Conservation (phyloP, 2,113 vertebrate species). For the Oryzias woworae region DNA sequence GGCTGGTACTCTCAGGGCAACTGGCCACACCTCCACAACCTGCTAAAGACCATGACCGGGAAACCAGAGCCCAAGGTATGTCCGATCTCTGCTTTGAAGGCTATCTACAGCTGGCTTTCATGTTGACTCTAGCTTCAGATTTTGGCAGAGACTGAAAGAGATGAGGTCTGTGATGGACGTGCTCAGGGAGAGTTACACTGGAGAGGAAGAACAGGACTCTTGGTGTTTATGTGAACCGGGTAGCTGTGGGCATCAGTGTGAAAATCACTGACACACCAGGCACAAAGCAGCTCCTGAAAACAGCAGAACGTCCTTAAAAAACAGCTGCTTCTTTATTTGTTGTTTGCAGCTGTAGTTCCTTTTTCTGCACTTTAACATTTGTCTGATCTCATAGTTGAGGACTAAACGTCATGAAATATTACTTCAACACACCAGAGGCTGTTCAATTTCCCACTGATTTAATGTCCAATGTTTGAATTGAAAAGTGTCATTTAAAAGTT, state of each 20-base stretch:
- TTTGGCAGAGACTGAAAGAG: constrained; percentile 54
- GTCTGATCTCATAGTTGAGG: no score
- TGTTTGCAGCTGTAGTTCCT: no score
- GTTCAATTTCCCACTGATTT: no score
- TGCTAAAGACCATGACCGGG: constrained; percentile 89
- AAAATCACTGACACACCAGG: no score
- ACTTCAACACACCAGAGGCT: no score
- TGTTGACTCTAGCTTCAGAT: constrained; percentile 27
- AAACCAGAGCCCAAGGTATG: constrained; percentile 90
- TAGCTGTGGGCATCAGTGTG: background rate
- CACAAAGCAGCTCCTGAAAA: no score
- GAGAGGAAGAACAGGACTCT: constrained; percentile 36
- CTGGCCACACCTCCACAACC: constrained; percentile 86
- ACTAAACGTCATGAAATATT: no score
- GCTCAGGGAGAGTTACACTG: constrained; percentile 50
- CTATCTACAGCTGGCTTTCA: constrained; percentile 24
- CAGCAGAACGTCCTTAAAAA: no score
- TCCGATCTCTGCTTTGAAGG: background rate
- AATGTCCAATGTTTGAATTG: no score
- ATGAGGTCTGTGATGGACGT: constrained; percentile 42
- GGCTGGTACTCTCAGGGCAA: constrained; percentile 98
- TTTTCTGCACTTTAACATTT: no score
- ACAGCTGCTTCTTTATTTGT: no score
- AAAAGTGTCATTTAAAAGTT: no score
- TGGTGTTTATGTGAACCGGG: constrained; percentile 25